phyloP scores from a whole-genome alignment of 2,113 vertebrate species.

The Phalacrocorax brasilianus region DNA sequence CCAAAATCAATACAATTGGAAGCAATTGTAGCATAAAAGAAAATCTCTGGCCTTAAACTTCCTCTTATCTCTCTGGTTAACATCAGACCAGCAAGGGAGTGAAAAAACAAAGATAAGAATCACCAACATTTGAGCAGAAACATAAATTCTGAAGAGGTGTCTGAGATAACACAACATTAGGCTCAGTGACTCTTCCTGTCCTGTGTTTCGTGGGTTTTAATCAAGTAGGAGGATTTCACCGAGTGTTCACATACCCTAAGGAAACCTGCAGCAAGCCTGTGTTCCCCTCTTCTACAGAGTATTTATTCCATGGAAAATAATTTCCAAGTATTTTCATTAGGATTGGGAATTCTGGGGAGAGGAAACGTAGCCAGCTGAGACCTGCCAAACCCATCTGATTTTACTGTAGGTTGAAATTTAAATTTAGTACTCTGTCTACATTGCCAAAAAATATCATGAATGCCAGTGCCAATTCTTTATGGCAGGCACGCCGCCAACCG shows the following conservation, averaged over 20 bases:
- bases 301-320: neutral
- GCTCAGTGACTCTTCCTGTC: neutral
- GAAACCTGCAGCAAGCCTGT: neutral
- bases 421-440: accelerated
- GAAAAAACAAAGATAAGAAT: neutral
- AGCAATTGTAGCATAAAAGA: neutral
- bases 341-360: neutral
- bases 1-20: neutral
- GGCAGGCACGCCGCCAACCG: accelerated
- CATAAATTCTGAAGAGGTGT: neutral
- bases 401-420: neutral
- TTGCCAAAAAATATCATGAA: neutral
- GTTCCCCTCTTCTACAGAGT: neutral
- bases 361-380: neutral
- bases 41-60: neutral
- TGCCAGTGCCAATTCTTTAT: neutral
- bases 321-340: neutral
- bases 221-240: neutral
- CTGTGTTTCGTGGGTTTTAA: neutral
- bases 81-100: neutral
- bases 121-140: neutral
- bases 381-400: neutral
- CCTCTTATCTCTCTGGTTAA: neutral
- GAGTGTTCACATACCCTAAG: neutral
- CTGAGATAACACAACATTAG: neutral